A percentile compares a stretch with the other conserved stretches of the same genome.
phyloP scores from a whole-genome alignment of 1,140 invertebrate genomes.

The Drosophila orena region DNA sequence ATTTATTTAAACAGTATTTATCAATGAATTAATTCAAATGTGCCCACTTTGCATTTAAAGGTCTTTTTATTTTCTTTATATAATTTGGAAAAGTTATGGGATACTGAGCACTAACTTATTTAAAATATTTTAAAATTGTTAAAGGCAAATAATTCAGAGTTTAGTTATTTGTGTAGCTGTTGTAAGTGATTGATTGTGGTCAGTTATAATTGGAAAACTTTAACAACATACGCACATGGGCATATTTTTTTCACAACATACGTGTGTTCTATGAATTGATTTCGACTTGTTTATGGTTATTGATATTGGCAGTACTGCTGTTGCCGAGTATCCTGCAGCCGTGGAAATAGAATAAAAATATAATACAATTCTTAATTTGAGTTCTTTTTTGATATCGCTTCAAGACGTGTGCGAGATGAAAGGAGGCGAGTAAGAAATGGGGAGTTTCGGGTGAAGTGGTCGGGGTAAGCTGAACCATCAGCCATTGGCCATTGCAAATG shows the following conservation, averaged over 20 bases:
- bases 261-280: background rate
- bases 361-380: conserved; percentile 39
- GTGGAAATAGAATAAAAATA: conserved; percentile 23
- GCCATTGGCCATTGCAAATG: conserved; percentile 72
- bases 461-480: conserved; percentile 33
- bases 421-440: conserved; percentile 8
- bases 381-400: conserved; percentile 28
- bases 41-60: too few relatives aligned
- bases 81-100: too few relatives aligned
- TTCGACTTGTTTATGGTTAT: conserved; percentile 20
- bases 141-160: too few relatives aligned
- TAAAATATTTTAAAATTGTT: too few relatives aligned
- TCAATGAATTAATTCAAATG: too few relatives aligned
- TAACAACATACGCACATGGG: background rate
- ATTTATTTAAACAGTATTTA: too few relatives aligned
- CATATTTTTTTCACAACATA: too few relatives aligned
- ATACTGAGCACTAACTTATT: background rate
- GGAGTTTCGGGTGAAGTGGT: background rate
- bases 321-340: conserved; percentile 34
- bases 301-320: conserved; percentile 17
- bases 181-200: background rate
- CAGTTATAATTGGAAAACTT: background rate
- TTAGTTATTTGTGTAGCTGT: background rate
- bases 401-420: conserved; percentile 54
- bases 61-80: too few relatives aligned